Conservation (phyloP, 2,113 vertebrate genomes). For the Probosciger aterrimus region DNA sequence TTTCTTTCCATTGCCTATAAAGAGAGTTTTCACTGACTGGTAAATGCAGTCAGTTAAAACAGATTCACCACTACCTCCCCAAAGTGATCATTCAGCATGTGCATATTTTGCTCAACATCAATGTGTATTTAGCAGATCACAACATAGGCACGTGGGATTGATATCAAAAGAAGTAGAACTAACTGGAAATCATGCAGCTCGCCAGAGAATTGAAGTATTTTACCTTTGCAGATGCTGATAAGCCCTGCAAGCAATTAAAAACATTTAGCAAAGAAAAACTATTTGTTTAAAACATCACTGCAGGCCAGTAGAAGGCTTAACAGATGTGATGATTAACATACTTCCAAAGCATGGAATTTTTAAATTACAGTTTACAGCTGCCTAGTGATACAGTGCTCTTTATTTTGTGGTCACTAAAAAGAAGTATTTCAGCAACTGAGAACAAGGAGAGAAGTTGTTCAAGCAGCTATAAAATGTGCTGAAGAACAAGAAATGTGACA, state of each 20-base stretch:
- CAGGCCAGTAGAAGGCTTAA: background rate
- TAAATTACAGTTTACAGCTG: background rate
- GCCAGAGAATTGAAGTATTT: background rate
- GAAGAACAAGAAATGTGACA: background rate
- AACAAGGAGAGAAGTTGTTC: background rate
- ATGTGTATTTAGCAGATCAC: constrained; percentile 1
- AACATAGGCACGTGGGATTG: background rate
- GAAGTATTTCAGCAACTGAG: background rate
- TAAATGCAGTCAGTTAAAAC: background rate
- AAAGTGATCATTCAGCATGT: background rate
- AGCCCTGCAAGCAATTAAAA: constrained; percentile 11
- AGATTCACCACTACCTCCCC: background rate
- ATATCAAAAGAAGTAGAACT: constrained; percentile 2
- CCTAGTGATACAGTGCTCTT: background rate
- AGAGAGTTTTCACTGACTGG: background rate
- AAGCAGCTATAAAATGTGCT: background rate
- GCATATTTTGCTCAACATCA: background rate
- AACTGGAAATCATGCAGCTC: background rate
- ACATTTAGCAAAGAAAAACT: background rate
- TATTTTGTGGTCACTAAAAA: background rate
- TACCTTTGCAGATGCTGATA: constrained; percentile 22
- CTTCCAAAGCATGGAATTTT: background rate
- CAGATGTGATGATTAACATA: background rate
- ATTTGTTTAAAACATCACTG: constrained; percentile 13
- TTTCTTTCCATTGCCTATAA: background rate